Evolutionary conservation across 2,113 vertebrate genomes (phyloP).

Genomic region (Spea bombifrons): DNA sequence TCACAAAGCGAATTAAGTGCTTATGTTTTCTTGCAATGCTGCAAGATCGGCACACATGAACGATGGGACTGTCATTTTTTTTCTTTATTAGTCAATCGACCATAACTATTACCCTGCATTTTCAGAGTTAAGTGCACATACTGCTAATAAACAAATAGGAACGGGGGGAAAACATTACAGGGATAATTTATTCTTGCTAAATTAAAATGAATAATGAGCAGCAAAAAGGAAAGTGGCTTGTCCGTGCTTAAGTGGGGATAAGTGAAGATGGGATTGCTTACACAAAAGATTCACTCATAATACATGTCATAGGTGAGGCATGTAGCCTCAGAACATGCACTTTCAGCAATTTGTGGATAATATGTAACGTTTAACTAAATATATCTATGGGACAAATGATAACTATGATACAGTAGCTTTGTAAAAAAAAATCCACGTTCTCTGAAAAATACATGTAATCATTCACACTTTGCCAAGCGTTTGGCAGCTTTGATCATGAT

Average conservation of each 20-base stretch:
- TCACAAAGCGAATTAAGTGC: conserved; percentile 9
- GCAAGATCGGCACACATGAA: conserved; percentile 3
- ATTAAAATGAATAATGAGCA: conserved; percentile 32
- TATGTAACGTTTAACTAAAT: conserved; percentile 1
- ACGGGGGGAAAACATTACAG: conserved; percentile 18
- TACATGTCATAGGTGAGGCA: conserved; percentile 20
- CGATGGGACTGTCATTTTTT: neutral
- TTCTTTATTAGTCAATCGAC: conserved; percentile 28
- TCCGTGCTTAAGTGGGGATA: conserved; percentile 33
- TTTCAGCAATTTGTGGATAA: conserved; percentile 15
- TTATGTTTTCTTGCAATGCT: conserved; percentile 11
- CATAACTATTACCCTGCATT: conserved; percentile 18
- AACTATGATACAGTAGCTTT: neutral
- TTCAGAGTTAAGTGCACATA: neutral
- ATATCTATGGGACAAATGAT: neutral
- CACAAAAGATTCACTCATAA: conserved; percentile 32
- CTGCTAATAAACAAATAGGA: conserved; percentile 7
- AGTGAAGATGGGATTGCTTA: conserved; percentile 38
- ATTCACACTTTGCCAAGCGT: too few relatives aligned
- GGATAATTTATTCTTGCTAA: conserved; percentile 30
- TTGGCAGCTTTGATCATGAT: too few relatives aligned
- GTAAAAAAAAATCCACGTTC: too few relatives aligned
- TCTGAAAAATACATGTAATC: too few relatives aligned
- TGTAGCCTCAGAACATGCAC: neutral
- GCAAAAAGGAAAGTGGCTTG: conserved; percentile 9